phyloP scores from a whole-genome alignment of 2,113 vertebrate genomes.

The Urocynchramus pylzowi region DNA sequence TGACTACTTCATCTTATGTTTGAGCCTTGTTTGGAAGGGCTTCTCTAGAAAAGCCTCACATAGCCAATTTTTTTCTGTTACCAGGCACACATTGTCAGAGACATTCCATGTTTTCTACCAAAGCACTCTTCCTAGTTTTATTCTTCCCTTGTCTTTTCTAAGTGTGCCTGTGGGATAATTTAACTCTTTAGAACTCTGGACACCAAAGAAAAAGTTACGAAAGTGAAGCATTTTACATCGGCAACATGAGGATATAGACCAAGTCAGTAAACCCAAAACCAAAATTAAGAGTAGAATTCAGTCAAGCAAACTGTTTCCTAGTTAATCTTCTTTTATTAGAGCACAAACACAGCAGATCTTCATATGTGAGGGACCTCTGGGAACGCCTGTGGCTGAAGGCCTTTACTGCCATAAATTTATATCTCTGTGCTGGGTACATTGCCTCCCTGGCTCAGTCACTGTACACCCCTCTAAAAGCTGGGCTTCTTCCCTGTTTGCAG shows the following conservation, averaged over 20 bases:
- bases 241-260: neutral
- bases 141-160: neutral
- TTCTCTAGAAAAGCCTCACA: neutral
- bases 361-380: neutral
- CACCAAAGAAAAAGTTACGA: neutral
- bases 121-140: neutral
- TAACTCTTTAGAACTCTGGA: neutral
- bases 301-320: neutral
- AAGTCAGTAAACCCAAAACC: neutral
- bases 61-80: neutral
- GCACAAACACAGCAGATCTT: neutral
- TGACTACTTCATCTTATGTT: neutral
- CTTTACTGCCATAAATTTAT: neutral
- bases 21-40: neutral
- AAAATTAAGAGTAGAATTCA: neutral
- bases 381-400: neutral
- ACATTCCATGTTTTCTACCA: neutral
- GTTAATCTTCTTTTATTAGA: neutral
- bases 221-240: neutral
- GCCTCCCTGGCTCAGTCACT: neutral
- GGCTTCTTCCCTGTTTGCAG: neutral
- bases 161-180: neutral
- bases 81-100: neutral
- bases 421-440: fast-evolving
- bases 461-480: neutral